Percentiles rank a stretch among this genome's conserved stretches.
Conservation (phyloP, 2,888 invertebrate species). For the Caradrina clavipalpis region DNA sequence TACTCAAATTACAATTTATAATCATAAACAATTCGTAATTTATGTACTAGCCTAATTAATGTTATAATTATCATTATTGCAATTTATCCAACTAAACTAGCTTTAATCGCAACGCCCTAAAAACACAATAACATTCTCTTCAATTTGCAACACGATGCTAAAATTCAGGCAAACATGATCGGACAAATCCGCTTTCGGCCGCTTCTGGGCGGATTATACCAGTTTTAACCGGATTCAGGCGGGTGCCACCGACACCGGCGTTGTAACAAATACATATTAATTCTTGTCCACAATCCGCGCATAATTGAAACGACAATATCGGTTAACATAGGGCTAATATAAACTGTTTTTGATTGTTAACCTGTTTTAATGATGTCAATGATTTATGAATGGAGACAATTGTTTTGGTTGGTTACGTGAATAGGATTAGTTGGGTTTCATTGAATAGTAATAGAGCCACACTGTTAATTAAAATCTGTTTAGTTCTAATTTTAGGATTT, state of each 20-base stretch:
- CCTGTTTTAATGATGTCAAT: constrained; percentile 69
- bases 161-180: constrained; percentile 65
- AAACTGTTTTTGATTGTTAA: constrained; percentile 71
- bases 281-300: constrained; percentile 65
- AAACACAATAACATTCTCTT: constrained; percentile 37
- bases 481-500: too few relatives aligned
- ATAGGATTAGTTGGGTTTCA: constrained; percentile 31
- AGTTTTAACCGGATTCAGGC: constrained; percentile 65
- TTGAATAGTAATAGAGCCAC: constrained; percentile 23
- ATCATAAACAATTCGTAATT: not conserved
- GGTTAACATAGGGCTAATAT: constrained; percentile 73
- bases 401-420: constrained; percentile 36
- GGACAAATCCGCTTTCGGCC: constrained; percentile 73
- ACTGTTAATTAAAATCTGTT: constrained; percentile 11
- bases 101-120: not conserved
- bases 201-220: constrained; percentile 68
- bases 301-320: constrained; percentile 74
- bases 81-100: not conserved
- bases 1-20: too few relatives aligned
- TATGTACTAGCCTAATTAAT: not conserved
- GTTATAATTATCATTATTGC: not conserved
- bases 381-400: constrained; percentile 70
- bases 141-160: constrained; percentile 57
- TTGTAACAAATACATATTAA: constrained; percentile 72
- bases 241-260: constrained; percentile 47